phyloP scores from a whole-genome alignment of 2,113 vertebrate species.

The Circaetus gallicus region DNA sequence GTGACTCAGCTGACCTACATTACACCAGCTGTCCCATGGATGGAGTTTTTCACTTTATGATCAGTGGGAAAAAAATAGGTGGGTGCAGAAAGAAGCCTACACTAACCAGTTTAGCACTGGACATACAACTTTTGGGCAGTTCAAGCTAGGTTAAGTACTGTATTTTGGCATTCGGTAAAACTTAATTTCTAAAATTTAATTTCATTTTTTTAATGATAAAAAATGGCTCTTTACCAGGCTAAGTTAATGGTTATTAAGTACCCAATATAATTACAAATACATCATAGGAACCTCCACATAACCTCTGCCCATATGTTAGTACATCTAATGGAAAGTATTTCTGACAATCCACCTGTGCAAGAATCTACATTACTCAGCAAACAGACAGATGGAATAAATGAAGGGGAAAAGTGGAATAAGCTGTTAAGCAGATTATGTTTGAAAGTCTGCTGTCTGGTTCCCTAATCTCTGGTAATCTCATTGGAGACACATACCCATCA shows the following conservation, averaged over 20 bases:
- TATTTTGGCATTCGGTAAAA: not conserved
- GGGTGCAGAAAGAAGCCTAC: not conserved
- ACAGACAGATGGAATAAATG: slow-evolving; percentile 29
- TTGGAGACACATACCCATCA: not conserved
- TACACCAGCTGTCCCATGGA: not conserved
- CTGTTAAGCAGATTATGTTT: slow-evolving; percentile 46
- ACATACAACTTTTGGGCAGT: not conserved
- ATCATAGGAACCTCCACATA: not conserved
- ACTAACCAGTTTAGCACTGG: not conserved
- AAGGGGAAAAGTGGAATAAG: slow-evolving; percentile 50
- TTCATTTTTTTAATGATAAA: not conserved
- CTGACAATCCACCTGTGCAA: slow-evolving; percentile 7
- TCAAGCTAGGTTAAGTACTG: not conserved
- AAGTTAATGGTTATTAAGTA: not conserved
- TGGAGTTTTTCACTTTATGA: not conserved
- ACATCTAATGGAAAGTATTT: not conserved
- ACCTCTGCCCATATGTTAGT: not conserved
- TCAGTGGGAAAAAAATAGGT: not conserved
- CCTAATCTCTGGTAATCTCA: slow-evolving; percentile 25
- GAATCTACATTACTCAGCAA: not conserved
- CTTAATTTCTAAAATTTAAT: not conserved
- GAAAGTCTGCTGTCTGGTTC: slow-evolving; percentile 57
- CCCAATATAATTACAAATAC: not conserved
- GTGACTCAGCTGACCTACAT: slow-evolving; percentile 40
- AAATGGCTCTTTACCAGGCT: not conserved